These are phyloP conservation scores for Cyclura pinguis DNA, from an alignment of 2,797 vertebrate species.

Conservation along the genomic window DNA sequence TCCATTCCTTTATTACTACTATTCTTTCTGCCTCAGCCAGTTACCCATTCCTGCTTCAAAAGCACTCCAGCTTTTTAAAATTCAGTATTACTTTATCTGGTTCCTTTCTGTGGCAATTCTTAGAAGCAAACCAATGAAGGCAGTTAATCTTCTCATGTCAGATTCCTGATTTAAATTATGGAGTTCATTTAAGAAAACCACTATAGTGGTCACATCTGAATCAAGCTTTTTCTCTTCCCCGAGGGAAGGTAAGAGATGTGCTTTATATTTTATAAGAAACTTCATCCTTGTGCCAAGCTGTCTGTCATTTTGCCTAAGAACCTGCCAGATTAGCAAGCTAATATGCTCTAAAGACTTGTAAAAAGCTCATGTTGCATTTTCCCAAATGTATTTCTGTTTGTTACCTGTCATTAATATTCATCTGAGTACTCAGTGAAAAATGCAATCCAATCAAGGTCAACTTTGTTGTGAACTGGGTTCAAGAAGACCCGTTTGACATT, in stretches of 20 bases:
- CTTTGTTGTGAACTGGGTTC: background rate
- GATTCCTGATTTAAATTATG: background rate
- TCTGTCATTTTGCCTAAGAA: background rate
- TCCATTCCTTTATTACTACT: background rate
- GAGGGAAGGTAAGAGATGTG: background rate
- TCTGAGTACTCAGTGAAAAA: background rate
- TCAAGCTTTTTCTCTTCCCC: background rate
- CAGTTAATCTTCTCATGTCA: background rate
- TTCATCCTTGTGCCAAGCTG: background rate
- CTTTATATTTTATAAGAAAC: background rate
- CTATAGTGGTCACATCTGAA: background rate
- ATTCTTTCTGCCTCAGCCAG: too few species aligned
- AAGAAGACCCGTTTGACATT: background rate
- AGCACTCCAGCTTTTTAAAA: background rate
- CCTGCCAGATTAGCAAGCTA: background rate
- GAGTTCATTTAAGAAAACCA: constrained; percentile 10
- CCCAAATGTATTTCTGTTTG: background rate
- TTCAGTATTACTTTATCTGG: background rate
- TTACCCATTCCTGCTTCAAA: background rate
- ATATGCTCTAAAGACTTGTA: background rate
- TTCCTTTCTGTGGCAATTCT: background rate
- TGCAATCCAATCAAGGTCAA: background rate
- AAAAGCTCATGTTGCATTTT: background rate
- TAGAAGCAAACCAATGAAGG: background rate
- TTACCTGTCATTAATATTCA: background rate